A percentile compares a stretch with the other conserved stretches of the same genome.
Conservation (phyloP, 2,888 invertebrate species). For the Latheticus oryzae region DNA sequence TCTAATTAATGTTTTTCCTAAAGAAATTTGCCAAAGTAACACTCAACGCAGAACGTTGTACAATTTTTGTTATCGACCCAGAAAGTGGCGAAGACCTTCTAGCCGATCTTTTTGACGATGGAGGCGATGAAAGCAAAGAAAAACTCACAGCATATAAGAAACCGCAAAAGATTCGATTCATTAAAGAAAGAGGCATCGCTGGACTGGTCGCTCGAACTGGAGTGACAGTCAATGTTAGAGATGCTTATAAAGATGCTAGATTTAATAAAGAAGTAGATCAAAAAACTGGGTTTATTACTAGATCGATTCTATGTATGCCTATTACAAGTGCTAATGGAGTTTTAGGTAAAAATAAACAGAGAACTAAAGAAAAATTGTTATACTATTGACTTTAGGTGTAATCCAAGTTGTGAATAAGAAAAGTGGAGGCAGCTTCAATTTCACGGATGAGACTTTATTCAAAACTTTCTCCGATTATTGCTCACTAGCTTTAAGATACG, state of each 20-base stretch:
- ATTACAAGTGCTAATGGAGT: constrained; percentile 65
- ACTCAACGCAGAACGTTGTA: constrained; percentile 70
- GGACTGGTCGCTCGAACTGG: constrained; percentile 69
- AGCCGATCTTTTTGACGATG: constrained; percentile 73
- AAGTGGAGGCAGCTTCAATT: constrained; percentile 65
- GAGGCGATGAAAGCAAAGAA: constrained; percentile 54
- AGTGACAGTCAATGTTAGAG: constrained; percentile 67
- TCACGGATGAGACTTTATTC: constrained; percentile 69
- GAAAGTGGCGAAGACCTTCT: constrained; percentile 63
- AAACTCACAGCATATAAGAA: constrained; percentile 63
- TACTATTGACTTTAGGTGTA: constrained; percentile 66
- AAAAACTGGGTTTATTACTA: constrained; percentile 69
- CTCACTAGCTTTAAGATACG: constrained; percentile 70
- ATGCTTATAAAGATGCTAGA: constrained; percentile 70
- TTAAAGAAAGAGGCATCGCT: constrained; percentile 68
- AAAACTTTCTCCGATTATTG: constrained; percentile 71
- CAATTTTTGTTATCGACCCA: constrained; percentile 70
- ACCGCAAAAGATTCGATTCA: constrained; percentile 68
- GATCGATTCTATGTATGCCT: constrained; percentile 70
- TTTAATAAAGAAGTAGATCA: constrained; percentile 69
- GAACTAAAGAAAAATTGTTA: not conserved
- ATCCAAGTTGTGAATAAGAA: constrained; percentile 72
- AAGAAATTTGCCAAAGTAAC: constrained; percentile 71
- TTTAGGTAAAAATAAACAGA: constrained; percentile 68
- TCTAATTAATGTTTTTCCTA: constrained; percentile 28